Base-by-base conservation (phyloP, 2,113 vertebrate species). In the Vidua chalybeata region DNA sequence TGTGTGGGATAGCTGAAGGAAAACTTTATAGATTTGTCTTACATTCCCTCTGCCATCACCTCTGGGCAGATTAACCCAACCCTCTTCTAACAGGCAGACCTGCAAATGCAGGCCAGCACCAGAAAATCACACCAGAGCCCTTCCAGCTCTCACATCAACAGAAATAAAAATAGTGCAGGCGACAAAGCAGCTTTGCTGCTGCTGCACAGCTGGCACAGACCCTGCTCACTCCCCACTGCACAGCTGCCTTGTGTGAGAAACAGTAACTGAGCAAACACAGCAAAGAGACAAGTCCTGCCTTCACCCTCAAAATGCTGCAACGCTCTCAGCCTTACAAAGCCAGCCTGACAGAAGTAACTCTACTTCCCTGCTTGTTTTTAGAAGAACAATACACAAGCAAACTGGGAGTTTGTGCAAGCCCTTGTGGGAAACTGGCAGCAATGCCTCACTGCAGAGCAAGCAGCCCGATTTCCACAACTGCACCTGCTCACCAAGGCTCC, bases 261-360 rank as follows among this genome's bases (percentile, higher is more conserved):
- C 33, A 56, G 48, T 9, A 46, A 58, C 58, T 15, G 59, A 71
- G 66, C 20, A 30, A 68, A 37, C 26, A 18, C 23, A 37, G 33
- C 28, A 3, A 23, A 62, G 43, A 64, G 39, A 45, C 20, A 20
- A 11, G 15, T 41, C 11, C 35, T n/a, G 62, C 69, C 74, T 72
- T 71, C 35, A 2, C 16, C 27, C 45, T 45, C 56, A 55, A 17
- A 78, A 48, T 16, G 41, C 33, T 35, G 39, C 74, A 63, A 59
- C 0, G 1, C 45, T n/a, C 49, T 15, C 74, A 64, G 74, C 41
- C 59, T 81, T 15, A 24, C 0, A 0, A 71, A 77, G 63, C 39
- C 23, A 41, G 13, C 2, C 33, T 33, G 39, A 48, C 23, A 78
- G 39, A 77, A 78, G 33, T 21, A 76, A 49, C n/a, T 61, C 27